Percentiles rank a stretch among this genome's conserved stretches.
phyloP scores from a whole-genome alignment of 2,113 vertebrate species.

The Litocranius walleri region DNA sequence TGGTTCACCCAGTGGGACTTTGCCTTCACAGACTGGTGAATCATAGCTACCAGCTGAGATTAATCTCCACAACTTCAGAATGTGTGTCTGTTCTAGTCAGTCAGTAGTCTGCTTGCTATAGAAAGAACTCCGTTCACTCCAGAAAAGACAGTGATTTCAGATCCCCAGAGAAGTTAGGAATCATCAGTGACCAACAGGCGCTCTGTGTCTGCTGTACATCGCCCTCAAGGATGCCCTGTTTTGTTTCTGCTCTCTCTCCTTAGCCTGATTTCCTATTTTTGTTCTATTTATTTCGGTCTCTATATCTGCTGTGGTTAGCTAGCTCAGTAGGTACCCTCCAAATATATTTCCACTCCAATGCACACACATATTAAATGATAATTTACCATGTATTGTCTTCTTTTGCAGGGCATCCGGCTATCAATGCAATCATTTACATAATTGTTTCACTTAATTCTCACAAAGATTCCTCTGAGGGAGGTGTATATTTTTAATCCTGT shows the following conservation, averaged over 20 bases:
- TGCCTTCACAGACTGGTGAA: background rate
- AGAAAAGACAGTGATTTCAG: background rate
- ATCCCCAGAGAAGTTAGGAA: background rate
- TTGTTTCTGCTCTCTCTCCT: background rate
- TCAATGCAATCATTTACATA: background rate
- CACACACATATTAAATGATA: background rate
- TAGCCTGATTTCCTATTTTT: background rate
- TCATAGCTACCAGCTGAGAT: background rate
- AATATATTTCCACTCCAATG: background rate
- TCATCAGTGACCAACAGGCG: background rate
- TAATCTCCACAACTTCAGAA: background rate
- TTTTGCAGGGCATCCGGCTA: background rate
- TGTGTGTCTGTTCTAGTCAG: background rate
- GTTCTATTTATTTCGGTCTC: background rate
- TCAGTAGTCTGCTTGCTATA: background rate
- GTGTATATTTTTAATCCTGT: background rate
- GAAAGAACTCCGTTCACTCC: background rate
- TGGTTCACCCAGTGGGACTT: background rate
- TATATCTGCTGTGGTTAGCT: background rate
- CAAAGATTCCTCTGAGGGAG: background rate
- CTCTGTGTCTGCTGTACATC: rapidly evolving
- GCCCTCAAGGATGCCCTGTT: rapidly evolving
- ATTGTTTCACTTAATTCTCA: background rate
- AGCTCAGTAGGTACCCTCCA: background rate
- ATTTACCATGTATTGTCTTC: background rate